phyloP scores from a whole-genome alignment of 2,113 vertebrate species.

The Prolemur simus region DNA sequence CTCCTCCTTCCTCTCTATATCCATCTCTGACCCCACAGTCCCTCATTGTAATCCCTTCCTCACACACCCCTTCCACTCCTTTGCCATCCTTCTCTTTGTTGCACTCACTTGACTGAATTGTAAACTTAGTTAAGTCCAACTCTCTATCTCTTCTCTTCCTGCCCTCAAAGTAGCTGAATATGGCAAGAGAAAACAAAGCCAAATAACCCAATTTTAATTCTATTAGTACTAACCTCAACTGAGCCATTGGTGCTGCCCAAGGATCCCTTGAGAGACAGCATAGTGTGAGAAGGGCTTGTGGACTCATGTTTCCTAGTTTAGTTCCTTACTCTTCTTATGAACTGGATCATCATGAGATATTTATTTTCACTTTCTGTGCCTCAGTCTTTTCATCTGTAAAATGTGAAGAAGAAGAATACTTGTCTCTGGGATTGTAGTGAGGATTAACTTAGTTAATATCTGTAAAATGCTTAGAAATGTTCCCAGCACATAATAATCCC shows the following conservation, averaged over 20 bases:
- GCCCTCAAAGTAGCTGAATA: not conserved
- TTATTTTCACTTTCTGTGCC: not conserved
- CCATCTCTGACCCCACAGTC: not conserved
- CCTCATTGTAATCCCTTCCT: not conserved
- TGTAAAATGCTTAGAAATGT: not conserved
- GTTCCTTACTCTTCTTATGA: not conserved
- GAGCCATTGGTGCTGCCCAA: not conserved
- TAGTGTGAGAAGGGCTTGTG: accelerated
- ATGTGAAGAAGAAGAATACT: not conserved
- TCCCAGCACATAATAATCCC: not conserved
- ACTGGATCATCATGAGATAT: not conserved
- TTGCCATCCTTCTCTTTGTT: not conserved
- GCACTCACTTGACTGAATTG: not conserved
- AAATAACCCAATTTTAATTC: not conserved
- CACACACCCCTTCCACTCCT: not conserved
- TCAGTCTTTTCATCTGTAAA: not conserved
- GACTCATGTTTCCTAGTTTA: not conserved
- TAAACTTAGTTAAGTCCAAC: not conserved
- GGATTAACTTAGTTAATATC: not conserved
- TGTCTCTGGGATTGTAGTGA: not conserved
- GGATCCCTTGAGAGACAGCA: not conserved
- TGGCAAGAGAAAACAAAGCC: not conserved
- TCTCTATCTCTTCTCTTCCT: not conserved
- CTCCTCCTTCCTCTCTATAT: not conserved
- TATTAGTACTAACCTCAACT: not conserved